Conservation (phyloP, 1,140 invertebrate species). For the Ephestia elutella region DNA sequence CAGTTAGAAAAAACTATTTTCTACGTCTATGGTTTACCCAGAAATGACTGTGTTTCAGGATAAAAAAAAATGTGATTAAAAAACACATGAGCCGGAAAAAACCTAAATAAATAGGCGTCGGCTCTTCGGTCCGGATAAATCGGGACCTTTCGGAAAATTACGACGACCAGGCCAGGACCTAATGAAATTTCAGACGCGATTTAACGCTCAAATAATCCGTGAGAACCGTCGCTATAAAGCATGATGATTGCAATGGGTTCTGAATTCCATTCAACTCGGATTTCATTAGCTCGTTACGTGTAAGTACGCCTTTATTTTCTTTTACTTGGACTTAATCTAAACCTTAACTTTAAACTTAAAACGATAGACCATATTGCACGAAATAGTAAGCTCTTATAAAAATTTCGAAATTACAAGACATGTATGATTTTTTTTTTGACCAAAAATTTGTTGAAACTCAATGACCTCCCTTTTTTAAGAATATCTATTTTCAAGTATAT, state of each 20-base stretch:
- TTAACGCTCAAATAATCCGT: slow-evolving; percentile 20
- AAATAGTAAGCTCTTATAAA: no score
- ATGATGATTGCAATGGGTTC: slow-evolving; percentile 18
- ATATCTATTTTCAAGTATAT: no score
- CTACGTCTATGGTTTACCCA: no score
- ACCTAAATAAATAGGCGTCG: background rate
- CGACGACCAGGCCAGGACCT: slow-evolving; percentile 8
- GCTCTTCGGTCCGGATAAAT: slow-evolving; percentile 6
- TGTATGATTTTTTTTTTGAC: no score
- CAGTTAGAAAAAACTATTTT: no score
- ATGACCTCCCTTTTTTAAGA: no score
- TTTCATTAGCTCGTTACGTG: slow-evolving; percentile 1
- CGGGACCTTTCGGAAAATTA: slow-evolving; percentile 6
- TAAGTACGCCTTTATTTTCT: background rate
- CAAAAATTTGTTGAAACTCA: no score
- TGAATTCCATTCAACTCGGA: background rate
- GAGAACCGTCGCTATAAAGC: slow-evolving; percentile 18
- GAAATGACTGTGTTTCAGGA: no score
- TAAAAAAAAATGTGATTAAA: no score
- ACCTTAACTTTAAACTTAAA: no score
- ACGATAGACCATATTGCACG: no score
- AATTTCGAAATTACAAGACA: no score
- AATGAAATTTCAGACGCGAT: slow-evolving; percentile 21
- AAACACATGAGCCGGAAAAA: background rate
- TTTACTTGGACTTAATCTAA: background rate